These are phyloP conservation scores for Tinamus major DNA, from an alignment of 2,797 vertebrate species.

Conservation along the genomic window DNA sequence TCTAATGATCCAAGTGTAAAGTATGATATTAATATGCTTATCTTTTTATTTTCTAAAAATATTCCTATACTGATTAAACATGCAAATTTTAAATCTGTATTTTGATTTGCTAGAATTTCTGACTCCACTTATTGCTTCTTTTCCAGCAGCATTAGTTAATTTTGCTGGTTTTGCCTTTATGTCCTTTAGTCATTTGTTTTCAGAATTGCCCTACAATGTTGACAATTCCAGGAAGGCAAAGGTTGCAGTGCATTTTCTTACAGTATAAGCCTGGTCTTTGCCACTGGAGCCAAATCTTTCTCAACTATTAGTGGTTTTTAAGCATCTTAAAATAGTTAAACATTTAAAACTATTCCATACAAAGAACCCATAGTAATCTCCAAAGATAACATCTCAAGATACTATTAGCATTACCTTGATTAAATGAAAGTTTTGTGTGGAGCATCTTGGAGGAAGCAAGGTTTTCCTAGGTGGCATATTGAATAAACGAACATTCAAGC, in stretches of 20 bases:
- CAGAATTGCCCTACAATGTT: not conserved
- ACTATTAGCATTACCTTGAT: constrained; percentile 8
- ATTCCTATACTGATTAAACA: not conserved
- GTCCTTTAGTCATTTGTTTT: not conserved
- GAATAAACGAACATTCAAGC: constrained; percentile 43
- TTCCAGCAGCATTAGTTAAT: not conserved
- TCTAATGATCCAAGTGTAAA: constrained; percentile 19
- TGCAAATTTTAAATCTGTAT: constrained; percentile 37
- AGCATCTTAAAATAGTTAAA: not conserved
- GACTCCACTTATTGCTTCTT: constrained; percentile 10
- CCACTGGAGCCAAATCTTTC: not conserved
- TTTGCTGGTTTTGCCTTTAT: not conserved
- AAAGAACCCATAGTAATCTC: not conserved
- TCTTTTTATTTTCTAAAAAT: constrained; percentile 44
- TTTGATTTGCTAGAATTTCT: constrained; percentile 38
- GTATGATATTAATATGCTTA: constrained; percentile 11
- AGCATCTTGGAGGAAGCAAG: not conserved
- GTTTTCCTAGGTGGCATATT: not conserved
- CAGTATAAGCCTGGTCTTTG: not conserved
- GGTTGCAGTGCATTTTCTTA: not conserved
- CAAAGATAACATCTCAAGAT: not conserved
- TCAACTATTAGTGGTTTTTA: not conserved
- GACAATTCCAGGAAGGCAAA: not conserved
- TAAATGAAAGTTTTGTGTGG: constrained; percentile 1
- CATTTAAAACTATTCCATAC: not conserved